phyloP scores from a whole-genome alignment of 2,113 vertebrate genomes.

The Lepus timidus region DNA sequence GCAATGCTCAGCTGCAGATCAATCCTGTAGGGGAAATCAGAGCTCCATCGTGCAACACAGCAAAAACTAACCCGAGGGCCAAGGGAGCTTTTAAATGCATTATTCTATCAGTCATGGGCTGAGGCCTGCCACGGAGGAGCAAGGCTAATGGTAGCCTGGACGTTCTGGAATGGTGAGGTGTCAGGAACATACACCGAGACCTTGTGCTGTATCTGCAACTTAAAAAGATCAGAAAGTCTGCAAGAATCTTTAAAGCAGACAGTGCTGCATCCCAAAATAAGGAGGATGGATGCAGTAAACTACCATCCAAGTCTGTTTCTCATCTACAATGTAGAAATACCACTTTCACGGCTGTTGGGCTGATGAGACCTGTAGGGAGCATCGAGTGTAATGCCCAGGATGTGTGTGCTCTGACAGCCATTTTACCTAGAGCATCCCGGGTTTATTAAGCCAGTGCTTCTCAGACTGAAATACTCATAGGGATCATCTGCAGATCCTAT shows the following conservation, averaged over 20 bases:
- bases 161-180: neutral
- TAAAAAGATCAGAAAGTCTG: neutral
- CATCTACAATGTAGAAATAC: constrained; percentile 8
- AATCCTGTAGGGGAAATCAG: neutral
- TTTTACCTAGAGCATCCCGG: neutral
- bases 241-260: neutral
- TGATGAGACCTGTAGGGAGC: neutral
- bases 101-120: neutral
- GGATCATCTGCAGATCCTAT: neutral
- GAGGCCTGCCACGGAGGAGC: neutral
- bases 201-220: neutral
- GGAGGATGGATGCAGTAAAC: neutral
- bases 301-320: neutral
- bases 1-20: neutral
- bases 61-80: neutral
- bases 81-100: neutral
- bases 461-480: constrained; percentile 5
- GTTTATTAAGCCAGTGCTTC: constrained; percentile 36
- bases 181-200: neutral
- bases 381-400: neutral
- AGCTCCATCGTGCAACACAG: neutral
- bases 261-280: neutral
- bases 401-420: neutral
- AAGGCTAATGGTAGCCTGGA: neutral
- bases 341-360: neutral